Percentiles rank a stretch among this genome's conserved stretches.
These are phyloP conservation scores for Drosophila atripex DNA, from an alignment of 2,888 invertebrate genomes.

Conservation along the genomic window DNA sequence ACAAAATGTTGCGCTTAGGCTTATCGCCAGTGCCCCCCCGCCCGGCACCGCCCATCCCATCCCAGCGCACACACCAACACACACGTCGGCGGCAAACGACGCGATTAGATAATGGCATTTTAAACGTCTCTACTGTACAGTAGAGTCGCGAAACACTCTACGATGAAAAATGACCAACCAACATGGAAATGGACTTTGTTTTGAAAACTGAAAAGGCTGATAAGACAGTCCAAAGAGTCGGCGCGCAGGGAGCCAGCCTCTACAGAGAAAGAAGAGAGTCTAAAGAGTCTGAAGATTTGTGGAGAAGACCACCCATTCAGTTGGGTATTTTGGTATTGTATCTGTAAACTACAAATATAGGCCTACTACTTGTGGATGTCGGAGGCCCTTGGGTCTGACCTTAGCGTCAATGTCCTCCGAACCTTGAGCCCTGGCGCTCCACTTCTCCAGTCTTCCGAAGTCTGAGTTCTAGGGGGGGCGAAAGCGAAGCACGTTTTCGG, in stretches of 20 bases:
- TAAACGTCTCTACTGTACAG: slow-evolving; percentile 74
- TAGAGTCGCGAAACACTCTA: slow-evolving; percentile 47
- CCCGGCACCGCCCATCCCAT: slow-evolving; percentile 17
- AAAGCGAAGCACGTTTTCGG: slow-evolving; percentile 42
- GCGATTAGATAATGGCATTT: slow-evolving; percentile 74
- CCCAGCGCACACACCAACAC: slow-evolving; percentile 13
- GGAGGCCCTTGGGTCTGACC: no score
- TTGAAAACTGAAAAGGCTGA: slow-evolving; percentile 59
- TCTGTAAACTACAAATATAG: no score
- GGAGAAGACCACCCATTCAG: neutral
- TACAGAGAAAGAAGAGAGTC: neutral
- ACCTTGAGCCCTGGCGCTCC: slow-evolving; percentile 54
- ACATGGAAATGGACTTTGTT: slow-evolving; percentile 72
- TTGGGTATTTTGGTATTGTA: no score
- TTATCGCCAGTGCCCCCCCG: slow-evolving; percentile 54
- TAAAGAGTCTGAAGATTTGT: neutral
- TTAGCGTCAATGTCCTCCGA: slow-evolving; percentile 71
- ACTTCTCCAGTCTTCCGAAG: no score
- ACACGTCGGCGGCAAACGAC: slow-evolving; percentile 12
- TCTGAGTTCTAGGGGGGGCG: slow-evolving; percentile 21
- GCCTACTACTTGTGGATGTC: no score
- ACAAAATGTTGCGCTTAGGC: slow-evolving; percentile 58
- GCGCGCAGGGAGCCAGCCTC: neutral
- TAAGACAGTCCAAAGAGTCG: slow-evolving; percentile 20
- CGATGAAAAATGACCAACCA: slow-evolving; percentile 60